Conservation (phyloP, 2,797 vertebrate genomes). For the Dendrocincla fuliginosa region DNA sequence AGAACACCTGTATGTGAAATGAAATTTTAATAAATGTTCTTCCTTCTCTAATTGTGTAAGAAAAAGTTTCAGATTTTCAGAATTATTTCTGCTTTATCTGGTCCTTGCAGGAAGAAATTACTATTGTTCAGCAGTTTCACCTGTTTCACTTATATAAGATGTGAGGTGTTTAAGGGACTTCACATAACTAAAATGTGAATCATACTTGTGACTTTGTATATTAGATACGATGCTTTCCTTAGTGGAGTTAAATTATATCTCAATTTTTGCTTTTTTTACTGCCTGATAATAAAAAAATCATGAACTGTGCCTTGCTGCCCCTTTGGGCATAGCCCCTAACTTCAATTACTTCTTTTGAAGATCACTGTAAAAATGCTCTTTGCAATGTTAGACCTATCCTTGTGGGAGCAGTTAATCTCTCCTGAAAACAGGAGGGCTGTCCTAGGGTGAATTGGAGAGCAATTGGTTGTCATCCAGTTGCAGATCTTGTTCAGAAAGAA, state of each 20-base stretch:
- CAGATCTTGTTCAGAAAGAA: background rate
- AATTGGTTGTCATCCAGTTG: background rate
- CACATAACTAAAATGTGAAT: background rate
- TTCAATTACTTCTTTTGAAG: background rate
- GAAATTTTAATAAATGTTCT: background rate
- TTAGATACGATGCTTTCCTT: background rate
- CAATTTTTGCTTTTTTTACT: background rate
- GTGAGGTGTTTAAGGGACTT: background rate
- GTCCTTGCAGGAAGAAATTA: background rate
- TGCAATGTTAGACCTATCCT: background rate
- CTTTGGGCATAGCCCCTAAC: background rate
- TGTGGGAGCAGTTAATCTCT: background rate
- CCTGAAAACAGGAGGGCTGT: background rate
- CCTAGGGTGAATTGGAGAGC: background rate
- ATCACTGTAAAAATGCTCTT: background rate
- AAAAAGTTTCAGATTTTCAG: background rate
- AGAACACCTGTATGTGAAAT: background rate
- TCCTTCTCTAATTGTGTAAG: background rate
- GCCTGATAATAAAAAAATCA: background rate
- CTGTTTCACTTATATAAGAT: background rate
- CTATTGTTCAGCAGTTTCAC: background rate
- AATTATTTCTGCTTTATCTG: background rate
- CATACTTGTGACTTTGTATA: background rate
- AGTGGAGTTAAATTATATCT: background rate
- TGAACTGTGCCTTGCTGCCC: background rate